Percentiles rank a stretch among this genome's conserved stretches.
Conservation (phyloP, 2,888 invertebrate genomes). For the Unio pictorum region DNA sequence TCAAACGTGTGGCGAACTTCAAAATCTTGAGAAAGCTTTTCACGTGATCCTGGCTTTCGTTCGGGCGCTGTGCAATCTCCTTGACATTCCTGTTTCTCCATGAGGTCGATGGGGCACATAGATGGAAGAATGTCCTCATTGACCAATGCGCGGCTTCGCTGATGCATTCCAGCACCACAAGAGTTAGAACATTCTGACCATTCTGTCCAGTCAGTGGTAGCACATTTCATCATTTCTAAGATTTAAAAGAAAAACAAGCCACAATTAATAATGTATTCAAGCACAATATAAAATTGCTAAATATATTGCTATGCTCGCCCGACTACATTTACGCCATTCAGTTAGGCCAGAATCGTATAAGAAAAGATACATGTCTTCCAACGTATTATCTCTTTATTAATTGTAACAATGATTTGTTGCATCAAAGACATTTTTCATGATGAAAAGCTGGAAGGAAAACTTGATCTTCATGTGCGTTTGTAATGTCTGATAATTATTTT, state of each 20-base stretch:
- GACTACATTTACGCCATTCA: too few species aligned
- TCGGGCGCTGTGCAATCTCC: conserved; percentile 50
- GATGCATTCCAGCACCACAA: conserved; percentile 78
- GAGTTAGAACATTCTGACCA: conserved; percentile 74
- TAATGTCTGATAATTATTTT: too few species aligned
- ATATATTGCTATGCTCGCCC: too few species aligned
- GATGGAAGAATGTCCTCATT: conserved; percentile 56
- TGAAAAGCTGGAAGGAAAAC: too few species aligned
- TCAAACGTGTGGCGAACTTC: conserved; percentile 49
- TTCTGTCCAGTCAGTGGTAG: conserved; percentile 72
- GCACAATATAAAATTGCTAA: too few species aligned
- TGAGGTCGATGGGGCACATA: conserved; percentile 59
- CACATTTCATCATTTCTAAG: conserved; percentile 75
- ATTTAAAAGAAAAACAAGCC: conserved; percentile 1
- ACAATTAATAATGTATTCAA: too few species aligned
- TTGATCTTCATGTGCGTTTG: too few species aligned
- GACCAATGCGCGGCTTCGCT: conserved; percentile 74
- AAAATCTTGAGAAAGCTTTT: conserved; percentile 48
- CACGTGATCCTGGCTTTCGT: conserved; percentile 35
- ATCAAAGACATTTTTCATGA: too few species aligned
- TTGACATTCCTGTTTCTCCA: conserved; percentile 65
- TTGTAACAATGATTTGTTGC: too few species aligned
- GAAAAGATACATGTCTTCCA: too few species aligned
- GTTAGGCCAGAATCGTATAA: too few species aligned
- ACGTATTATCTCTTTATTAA: too few species aligned